A percentile compares a stretch with the other conserved stretches of the same genome.
phyloP scores from a whole-genome alignment of 1,140 invertebrate genomes.

The Pogonognathellus flavescens region DNA sequence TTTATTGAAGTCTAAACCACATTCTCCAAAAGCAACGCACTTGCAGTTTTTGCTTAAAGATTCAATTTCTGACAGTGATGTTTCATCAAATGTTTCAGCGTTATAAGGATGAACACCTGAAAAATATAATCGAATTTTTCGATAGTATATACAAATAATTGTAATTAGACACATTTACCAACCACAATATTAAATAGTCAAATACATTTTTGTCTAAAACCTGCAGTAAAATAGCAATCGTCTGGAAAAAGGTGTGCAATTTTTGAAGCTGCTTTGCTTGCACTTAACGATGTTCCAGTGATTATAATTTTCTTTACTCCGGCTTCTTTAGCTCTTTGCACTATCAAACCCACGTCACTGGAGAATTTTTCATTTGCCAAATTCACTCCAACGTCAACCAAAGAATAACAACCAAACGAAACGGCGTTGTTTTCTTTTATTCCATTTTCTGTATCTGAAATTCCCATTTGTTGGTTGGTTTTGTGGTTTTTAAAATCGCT shows the following conservation, averaged over 20 bases:
- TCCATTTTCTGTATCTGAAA: too few species aligned
- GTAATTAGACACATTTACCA: too few species aligned
- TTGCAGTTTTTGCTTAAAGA: slow-evolving; percentile 85
- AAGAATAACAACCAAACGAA: slow-evolving; percentile 60
- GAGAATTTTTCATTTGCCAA: slow-evolving; percentile 94
- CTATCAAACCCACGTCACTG: slow-evolving; percentile 91
- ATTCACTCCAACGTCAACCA: slow-evolving; percentile 77
- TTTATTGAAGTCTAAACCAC: slow-evolving; percentile 93
- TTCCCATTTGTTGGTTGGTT: too few species aligned
- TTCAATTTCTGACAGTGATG: slow-evolving; percentile 73
- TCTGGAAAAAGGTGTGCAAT: slow-evolving; percentile 88
- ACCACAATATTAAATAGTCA: too few species aligned
- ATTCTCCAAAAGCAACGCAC: slow-evolving; percentile 91
- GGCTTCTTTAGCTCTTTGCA: slow-evolving; percentile 75
- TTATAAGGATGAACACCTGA: slow-evolving; percentile 94
- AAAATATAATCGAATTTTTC: not conserved
- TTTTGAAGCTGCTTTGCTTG: slow-evolving; percentile 90
- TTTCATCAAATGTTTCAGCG: slow-evolving; percentile 91
- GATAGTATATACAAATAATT: too few species aligned
- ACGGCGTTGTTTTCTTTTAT: slow-evolving; percentile 20
- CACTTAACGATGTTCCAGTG: slow-evolving; percentile 87
- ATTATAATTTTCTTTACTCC: slow-evolving; percentile 96
- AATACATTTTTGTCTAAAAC: slow-evolving; percentile 73
- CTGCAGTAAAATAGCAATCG: slow-evolving; percentile 91
- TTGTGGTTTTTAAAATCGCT: too few species aligned